Conservation (phyloP, 2,113 vertebrate species). For the Chinchilla lanigera region DNA sequence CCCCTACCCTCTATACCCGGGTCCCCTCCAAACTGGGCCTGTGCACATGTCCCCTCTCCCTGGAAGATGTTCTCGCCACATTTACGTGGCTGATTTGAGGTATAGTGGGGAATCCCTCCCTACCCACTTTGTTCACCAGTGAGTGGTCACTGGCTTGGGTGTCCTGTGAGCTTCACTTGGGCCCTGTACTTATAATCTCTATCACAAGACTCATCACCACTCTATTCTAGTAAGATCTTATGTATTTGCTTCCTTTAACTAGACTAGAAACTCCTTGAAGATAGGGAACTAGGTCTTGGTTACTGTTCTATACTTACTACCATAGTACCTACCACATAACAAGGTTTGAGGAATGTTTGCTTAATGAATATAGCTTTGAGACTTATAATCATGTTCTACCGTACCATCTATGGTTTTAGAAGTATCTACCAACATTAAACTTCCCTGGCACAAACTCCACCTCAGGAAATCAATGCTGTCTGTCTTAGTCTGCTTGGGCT, state of each 20-base stretch:
- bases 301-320: not conserved
- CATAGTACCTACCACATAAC: not conserved
- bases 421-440: not conserved
- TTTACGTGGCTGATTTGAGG: not conserved
- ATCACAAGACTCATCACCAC: not conserved
- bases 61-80: not conserved
- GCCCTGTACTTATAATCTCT: not conserved
- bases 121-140: not conserved
- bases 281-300: not conserved
- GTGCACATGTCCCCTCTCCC: not conserved
- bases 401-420: not conserved
- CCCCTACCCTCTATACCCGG: not conserved
- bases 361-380: not conserved
- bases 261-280: not conserved
- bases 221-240: not conserved
- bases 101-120: not conserved
- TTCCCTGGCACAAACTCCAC: not conserved
- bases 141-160: not conserved
- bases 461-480: not conserved
- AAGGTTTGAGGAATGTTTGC: not conserved
- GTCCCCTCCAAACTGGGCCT: not conserved
- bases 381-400: not conserved
- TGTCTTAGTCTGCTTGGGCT: not conserved
- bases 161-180: not conserved
- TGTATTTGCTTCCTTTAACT: not conserved